phyloP scores from a whole-genome alignment of 2,888 invertebrate species.

The Chrysina gloriosa region DNA sequence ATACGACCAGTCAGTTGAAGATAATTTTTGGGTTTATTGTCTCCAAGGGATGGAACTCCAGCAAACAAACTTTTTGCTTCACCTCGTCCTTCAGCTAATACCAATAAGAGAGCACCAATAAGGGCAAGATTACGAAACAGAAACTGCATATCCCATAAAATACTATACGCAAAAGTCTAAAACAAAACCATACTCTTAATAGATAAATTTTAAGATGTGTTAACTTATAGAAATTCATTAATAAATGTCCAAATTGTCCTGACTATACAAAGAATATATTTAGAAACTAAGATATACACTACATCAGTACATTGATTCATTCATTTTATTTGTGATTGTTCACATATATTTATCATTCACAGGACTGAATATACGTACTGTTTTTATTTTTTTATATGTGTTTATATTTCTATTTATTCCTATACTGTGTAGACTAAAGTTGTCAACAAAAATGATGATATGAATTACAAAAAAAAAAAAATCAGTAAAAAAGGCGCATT shows the following conservation, averaged over 20 bases:
- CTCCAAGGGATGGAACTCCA: slow-evolving; percentile 90
- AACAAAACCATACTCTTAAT: too few relatives aligned
- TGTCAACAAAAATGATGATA: too few relatives aligned
- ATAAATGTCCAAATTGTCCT: too few relatives aligned
- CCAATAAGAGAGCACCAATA: slow-evolving; percentile 94
- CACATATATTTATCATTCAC: too few relatives aligned
- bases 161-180: slow-evolving; percentile 94
- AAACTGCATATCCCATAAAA: slow-evolving; percentile 98
- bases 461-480: neutral
- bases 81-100: slow-evolving; percentile 94
- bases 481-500: neutral
- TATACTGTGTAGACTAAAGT: too few relatives aligned
- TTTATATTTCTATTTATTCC: too few relatives aligned
- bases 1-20: slow-evolving; percentile 96
- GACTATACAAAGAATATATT: too few relatives aligned
- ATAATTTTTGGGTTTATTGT: slow-evolving; percentile 97
- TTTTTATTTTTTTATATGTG: too few relatives aligned
- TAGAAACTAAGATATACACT: too few relatives aligned
- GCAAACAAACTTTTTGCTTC: slow-evolving; percentile 97
- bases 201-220: slow-evolving; percentile 32
- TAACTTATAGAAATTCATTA: slow-evolving; percentile 20
- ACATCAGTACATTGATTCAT: too few relatives aligned
- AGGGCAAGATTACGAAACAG: slow-evolving; percentile 95
- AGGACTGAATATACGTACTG: too few relatives aligned
- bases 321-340: too few relatives aligned